Evolutionary conservation across 1,140 invertebrate species (phyloP).

Genomic region (Eupeodes corollae): DNA sequence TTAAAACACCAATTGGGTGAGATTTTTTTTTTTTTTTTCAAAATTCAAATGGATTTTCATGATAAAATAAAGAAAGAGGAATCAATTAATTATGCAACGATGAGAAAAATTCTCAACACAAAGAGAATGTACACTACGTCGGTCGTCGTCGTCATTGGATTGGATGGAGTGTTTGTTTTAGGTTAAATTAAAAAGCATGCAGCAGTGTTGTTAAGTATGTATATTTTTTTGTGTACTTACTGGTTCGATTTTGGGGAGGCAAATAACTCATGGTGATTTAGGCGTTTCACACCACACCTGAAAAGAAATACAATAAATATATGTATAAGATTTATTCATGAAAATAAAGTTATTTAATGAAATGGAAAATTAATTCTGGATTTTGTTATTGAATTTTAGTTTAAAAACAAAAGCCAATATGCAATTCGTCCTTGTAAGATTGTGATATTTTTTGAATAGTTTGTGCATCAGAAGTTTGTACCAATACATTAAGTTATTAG

Average conservation of each 20-base stretch:
- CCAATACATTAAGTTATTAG: neutral
- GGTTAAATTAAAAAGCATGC: conserved; percentile 10
- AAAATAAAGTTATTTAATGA: neutral
- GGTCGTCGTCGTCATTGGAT: conserved; percentile 4
- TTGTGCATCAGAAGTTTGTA: neutral
- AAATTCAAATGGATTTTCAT: neutral
- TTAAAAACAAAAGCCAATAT: neutral
- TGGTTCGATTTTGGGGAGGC: conserved; percentile 62
- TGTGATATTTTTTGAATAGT: too few relatives aligned
- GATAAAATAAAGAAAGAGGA: conserved; percentile 10
- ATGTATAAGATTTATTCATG: neutral
- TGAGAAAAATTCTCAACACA: neutral
- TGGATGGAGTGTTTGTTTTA: conserved; percentile 5
- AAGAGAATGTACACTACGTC: conserved; percentile 6
- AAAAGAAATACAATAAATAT: conserved; percentile 12
- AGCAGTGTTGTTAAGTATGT: conserved; percentile 6
- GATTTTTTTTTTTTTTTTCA: too few relatives aligned
- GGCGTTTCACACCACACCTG: conserved; percentile 35
- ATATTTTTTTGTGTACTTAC: conserved; percentile 45
- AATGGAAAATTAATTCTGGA: conserved; percentile 5
- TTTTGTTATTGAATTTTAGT: neutral
- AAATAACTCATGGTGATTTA: conserved; percentile 59
- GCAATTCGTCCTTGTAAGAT: too few relatives aligned
- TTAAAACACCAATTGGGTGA: too few relatives aligned
- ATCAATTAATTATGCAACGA: conserved; percentile 4